Evolutionary conservation across 1,140 invertebrate species (phyloP), one percentile per base, ranked within the genome.

Genomic region (Cecropterus lyciades): DNA sequence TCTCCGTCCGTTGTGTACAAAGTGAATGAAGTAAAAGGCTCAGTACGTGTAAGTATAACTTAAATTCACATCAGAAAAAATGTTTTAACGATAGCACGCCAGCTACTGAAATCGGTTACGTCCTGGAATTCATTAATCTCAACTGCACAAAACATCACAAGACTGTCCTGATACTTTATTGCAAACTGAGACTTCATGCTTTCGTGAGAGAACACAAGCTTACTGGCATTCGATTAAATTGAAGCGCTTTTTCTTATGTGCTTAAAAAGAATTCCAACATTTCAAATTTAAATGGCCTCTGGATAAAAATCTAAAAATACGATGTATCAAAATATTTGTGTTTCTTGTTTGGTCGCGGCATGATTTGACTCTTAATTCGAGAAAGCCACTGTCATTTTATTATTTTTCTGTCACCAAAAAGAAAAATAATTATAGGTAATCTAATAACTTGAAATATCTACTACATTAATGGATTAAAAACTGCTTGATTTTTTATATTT

Each of bases 251-350:
- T 84, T 84, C 73, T 75, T 1, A 33, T 69, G 52, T 67, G 53
- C 75, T 72, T 69, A 63, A 69, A 82, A 75, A 73, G 82, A 84
- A 82, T 84, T 73, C 79, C 75, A 65, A 72, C 75, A 76, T 78
- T 75, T 79, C 67, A 73, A 80, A 76, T 72, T 80, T 79, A 78
- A 79, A 80, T 71, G 70, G 70, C 70, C 65, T 71, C 70, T 72
- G 70, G 73, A 79, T 79, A 75, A 80, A 51, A 56, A 56, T 56
- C 40, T 45, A 56, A 8, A n/a, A 51, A 51, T 30, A 30, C 48
- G 20, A 24, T 5, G 48, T 51, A 51, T 30, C 6, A 51, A 40
- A 51, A 51, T 51, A 51, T 51, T 51, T 51, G 48, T 56, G 10
- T 56, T 56, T 43, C 53, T 56, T 56, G 10, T 24, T 42, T 1